Conservation (phyloP, 2,113 vertebrate species). For the Tragelaphus strepsiceros region DNA sequence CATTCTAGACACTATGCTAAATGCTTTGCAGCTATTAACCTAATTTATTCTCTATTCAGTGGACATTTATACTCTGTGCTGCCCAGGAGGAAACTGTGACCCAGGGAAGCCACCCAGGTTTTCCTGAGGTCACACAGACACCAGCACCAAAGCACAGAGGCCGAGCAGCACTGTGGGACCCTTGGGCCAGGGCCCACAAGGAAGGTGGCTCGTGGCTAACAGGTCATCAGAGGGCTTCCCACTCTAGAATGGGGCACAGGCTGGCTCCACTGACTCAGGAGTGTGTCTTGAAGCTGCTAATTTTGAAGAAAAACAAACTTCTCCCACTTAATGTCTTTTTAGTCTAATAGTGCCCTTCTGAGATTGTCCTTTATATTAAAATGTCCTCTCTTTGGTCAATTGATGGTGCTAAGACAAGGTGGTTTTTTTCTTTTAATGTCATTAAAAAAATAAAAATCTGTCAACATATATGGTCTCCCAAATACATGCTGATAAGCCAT, state of each 20-base stretch:
- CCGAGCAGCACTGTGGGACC: background rate
- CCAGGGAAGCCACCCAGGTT: background rate
- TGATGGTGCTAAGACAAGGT: background rate
- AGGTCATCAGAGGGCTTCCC: accelerated
- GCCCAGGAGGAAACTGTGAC: background rate
- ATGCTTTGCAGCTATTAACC: background rate
- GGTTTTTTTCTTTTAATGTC: background rate
- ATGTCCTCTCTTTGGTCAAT: background rate
- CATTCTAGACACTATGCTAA: background rate
- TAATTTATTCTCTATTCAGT: background rate
- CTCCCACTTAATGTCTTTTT: background rate
- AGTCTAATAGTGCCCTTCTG: background rate
- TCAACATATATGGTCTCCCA: background rate
- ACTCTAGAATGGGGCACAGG: background rate
- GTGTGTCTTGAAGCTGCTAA: background rate
- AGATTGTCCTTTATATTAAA: background rate
- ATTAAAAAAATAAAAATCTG: background rate
- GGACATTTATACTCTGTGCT: accelerated
- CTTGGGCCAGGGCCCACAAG: background rate
- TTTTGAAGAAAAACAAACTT: background rate
- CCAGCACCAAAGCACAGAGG: background rate
- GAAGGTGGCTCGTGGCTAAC: accelerated
- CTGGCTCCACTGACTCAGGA: too few species aligned
- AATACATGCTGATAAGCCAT: background rate
- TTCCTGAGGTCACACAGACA: background rate